phyloP scores from a whole-genome alignment of 2,797 vertebrate species.

The Odontamblyopus lacepedii region DNA sequence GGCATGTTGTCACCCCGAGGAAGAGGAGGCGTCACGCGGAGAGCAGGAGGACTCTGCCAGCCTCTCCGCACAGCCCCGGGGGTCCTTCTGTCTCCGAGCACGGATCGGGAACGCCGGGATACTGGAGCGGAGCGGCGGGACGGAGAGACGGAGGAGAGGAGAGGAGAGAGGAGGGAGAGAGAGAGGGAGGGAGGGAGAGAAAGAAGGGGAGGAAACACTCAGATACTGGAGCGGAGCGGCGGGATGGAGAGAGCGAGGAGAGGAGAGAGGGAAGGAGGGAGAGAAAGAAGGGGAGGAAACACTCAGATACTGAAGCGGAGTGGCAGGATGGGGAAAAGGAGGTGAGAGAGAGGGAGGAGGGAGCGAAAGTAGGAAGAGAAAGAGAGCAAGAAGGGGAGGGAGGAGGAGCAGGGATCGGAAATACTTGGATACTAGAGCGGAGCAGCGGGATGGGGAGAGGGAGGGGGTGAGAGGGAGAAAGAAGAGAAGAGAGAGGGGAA shows the following conservation, averaged over 20 bases:
- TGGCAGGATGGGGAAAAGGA: no score
- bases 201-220: neutral
- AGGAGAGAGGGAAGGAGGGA: neutral
- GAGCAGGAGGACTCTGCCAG: conserved; percentile 48
- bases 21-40: conserved; percentile 55
- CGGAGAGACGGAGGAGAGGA: conserved; percentile 6
- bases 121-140: conserved; percentile 26
- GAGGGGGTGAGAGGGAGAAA: conserved; percentile 1
- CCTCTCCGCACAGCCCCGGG: conserved; percentile 48
- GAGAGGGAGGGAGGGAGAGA: no score
- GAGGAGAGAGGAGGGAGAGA: neutral
- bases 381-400: neutral
- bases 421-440: neutral
- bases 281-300: neutral
- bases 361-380: no score
- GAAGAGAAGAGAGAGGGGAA: neutral
- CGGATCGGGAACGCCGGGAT: conserved; percentile 48
- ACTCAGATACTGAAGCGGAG: no score
- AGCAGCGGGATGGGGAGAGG: no score
- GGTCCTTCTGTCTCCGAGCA: conserved; percentile 56
- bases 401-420: no score
- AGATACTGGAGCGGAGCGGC: no score
- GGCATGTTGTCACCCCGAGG: conserved; percentile 62
- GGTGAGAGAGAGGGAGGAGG: no score
- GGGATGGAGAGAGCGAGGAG: neutral